Conservation (phyloP, 1,140 invertebrate genomes). For the Dendrolimus punctatus region DNA sequence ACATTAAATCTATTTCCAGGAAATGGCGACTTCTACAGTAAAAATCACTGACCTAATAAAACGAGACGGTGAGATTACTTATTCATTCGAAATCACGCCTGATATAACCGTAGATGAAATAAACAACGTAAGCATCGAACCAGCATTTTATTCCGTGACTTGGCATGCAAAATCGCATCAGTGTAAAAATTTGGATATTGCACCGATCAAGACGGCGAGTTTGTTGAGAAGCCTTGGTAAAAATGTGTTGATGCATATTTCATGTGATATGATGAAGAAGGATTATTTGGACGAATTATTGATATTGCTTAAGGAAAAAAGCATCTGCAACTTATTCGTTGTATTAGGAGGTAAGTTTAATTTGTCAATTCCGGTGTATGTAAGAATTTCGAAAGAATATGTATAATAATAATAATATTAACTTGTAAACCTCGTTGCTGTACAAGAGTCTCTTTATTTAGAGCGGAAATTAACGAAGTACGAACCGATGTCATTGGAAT, state of each 20-base stretch:
- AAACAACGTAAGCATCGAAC: slow-evolving; percentile 30
- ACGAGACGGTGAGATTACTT: slow-evolving; percentile 23
- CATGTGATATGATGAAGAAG: slow-evolving; percentile 44
- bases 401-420: too few relatives aligned
- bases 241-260: slow-evolving; percentile 46
- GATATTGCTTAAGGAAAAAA: slow-evolving; percentile 25
- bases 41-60: slow-evolving; percentile 42
- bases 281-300: slow-evolving; percentile 37
- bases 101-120: slow-evolving; percentile 30
- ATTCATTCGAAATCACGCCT: slow-evolving; percentile 59
- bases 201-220: slow-evolving; percentile 36
- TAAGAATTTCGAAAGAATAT: too few relatives aligned
- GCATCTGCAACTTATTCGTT: slow-evolving; percentile 52
- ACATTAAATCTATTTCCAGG: too few relatives aligned
- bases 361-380: too few relatives aligned
- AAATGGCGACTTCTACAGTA: slow-evolving; percentile 6
- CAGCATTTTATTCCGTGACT: slow-evolving; percentile 50
- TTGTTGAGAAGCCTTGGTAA: slow-evolving; percentile 31
- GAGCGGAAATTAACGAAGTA: too few relatives aligned
- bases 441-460: too few relatives aligned
- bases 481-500: too few relatives aligned
- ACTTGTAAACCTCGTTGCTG: too few relatives aligned
- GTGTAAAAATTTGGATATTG: slow-evolving; percentile 37
- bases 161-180: slow-evolving; percentile 50
- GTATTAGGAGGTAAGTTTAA: slow-evolving; percentile 47